These are phyloP conservation scores for Metalampra italica DNA, from an alignment of 2,888 invertebrate genomes.

Conservation along the genomic window DNA sequence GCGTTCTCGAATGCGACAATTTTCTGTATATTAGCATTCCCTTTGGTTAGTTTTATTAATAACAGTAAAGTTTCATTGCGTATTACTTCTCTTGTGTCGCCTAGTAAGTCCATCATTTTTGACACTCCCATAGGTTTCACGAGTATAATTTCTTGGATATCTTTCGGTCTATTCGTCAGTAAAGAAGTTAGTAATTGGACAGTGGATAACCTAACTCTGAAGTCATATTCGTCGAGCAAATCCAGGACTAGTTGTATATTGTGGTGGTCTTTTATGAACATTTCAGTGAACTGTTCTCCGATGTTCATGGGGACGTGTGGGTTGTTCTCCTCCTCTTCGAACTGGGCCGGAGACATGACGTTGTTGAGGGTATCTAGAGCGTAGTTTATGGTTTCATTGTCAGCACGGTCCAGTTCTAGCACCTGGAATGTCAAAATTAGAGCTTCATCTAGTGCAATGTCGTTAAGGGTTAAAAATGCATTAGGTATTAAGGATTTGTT, in stretches of 20 bases:
- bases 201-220: slow-evolving; percentile 93
- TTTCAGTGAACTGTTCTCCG: slow-evolving; percentile 97
- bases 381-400: slow-evolving; percentile 94
- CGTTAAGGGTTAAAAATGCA: background rate
- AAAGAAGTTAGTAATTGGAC: slow-evolving; percentile 93
- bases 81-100: slow-evolving; percentile 96
- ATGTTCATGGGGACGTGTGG: slow-evolving; percentile 83
- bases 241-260: slow-evolving; percentile 90
- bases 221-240: slow-evolving; percentile 96
- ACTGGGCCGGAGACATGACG: slow-evolving; percentile 88
- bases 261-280: slow-evolving; percentile 94
- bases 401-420: slow-evolving; percentile 91
- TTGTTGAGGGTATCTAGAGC: slow-evolving; percentile 95
- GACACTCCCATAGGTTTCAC: slow-evolving; percentile 98
- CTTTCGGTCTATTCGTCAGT: slow-evolving; percentile 90
- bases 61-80: slow-evolving; percentile 95
- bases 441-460: too few relatives aligned
- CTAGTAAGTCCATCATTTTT: slow-evolving; percentile 96
- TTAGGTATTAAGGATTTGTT: too few relatives aligned
- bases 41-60: slow-evolving; percentile 92
- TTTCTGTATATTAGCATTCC: slow-evolving; percentile 98
- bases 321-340: slow-evolving; percentile 89
- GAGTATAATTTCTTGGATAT: slow-evolving; percentile 91
- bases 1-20: slow-evolving; percentile 99
- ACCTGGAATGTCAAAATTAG: slow-evolving; percentile 71